Evolutionary conservation across 1,140 invertebrate genomes (phyloP).

Genomic region (Drosophila auraria): DNA sequence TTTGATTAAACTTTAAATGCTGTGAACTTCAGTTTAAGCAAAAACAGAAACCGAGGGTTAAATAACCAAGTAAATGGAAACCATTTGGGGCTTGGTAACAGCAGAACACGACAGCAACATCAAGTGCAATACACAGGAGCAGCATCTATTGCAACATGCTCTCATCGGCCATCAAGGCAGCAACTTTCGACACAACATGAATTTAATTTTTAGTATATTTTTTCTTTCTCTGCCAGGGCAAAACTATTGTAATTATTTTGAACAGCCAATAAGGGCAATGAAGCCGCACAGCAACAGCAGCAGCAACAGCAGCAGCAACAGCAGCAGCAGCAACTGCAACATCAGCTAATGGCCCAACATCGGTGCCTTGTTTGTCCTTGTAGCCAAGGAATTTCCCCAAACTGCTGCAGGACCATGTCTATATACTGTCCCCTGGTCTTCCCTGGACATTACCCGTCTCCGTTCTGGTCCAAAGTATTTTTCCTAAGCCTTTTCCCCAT

Average conservation of each 20-base stretch:
- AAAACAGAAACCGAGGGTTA: background rate
- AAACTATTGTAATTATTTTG: conserved; percentile 81
- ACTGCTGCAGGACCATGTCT: conserved; percentile 40
- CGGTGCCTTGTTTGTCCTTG: conserved; percentile 46
- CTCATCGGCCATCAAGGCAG: conserved; percentile 51
- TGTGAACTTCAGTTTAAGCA: background rate
- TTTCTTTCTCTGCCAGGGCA: conserved; percentile 7
- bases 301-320: conserved; percentile 25
- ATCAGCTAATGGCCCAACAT: conserved; percentile 55
- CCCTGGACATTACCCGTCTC: conserved; percentile 2
- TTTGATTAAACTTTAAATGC: background rate
- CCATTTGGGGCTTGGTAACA: background rate
- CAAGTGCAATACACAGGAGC: conserved; percentile 5
- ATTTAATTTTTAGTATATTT: conserved; percentile 45
- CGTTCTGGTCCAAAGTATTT: conserved; percentile 4
- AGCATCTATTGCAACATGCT: conserved; percentile 24
- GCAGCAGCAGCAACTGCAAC: conserved; percentile 28
- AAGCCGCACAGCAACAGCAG: conserved; percentile 40
- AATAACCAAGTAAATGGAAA: conserved; percentile 1
- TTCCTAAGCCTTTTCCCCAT: conserved; percentile 44
- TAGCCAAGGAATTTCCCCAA: conserved; percentile 38
- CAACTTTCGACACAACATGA: conserved; percentile 44
- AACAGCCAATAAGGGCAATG: conserved; percentile 73
- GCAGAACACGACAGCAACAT: background rate
- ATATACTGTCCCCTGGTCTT: conserved; percentile 33